Evolutionary conservation across 2,797 vertebrate species (phyloP), one percentile per base, ranked within the genome.

Genomic region (Cuculus canorus): DNA sequence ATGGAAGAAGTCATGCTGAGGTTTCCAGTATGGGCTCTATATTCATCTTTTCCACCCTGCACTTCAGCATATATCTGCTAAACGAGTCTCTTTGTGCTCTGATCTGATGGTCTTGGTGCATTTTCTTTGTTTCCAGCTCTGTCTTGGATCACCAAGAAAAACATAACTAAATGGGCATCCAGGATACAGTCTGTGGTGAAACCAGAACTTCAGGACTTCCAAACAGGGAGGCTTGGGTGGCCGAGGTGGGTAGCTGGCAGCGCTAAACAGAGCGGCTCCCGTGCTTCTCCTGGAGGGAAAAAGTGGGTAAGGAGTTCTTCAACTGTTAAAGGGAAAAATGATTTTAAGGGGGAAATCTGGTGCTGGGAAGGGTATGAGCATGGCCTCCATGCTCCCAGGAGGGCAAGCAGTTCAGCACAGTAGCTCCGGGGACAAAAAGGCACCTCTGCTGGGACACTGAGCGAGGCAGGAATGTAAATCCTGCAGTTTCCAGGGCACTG

Each of bases 181-280:
- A 4, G 45, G 59, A 7, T 10, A 3, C 0, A 2, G 24, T 3
- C 30, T 1, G 1, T 0, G 5, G 23, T 11, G 52, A 75, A 30
- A 7, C 13, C 28, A 5, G 56, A 23, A 1, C 18, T 1, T 15
- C 2, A 2, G 60, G 60, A 66, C 13, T 24, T 14, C 17, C 18
- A 2, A 14, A 13, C 0, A 35, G 52, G 0, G 16, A 35, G 63
- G 60, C 9, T 23, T 7, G 64, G 16, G 3, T 7, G 25, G 47
- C 16, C 2, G 56, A 24, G 1, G 5, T 5, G 43, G 50, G 68
- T 33, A 24, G 27, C 17, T 2, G 50, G 30, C 47, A 27, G 39
- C 4, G n/a, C 16, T 3, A 2, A 18, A 25, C 3, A n/a, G 18
- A 45, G 56, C 4, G 1, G 54, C 22, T 27, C 35, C 10, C 13